Evolutionary conservation across 2,888 invertebrate genomes (phyloP), one percentile per base, ranked within the genome.

Genomic region (Trachelus stipa): DNA sequence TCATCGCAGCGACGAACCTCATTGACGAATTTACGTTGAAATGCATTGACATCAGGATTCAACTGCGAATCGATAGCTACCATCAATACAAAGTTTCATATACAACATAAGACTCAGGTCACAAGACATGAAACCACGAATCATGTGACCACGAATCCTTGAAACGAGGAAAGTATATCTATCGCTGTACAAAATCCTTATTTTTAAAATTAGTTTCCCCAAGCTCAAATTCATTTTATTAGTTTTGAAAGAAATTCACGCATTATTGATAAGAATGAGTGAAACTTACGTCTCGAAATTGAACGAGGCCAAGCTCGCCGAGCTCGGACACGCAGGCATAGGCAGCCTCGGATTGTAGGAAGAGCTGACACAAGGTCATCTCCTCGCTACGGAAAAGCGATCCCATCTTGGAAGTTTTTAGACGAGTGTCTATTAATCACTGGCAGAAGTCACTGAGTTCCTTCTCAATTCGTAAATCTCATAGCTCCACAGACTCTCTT

Each of bases 331-430:
- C 98, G 93, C 98, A 99, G 81, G 98, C 97, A 93, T 99, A 99
- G 31, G 99, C 98, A 79, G 99, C 98, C 93, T 99, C 99, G 92
- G 98, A 98, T 92, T 99, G 99, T 85, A 99, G 93, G 92, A 98
- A 99, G 88, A 99, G 96, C 93, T 99, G 99, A 94, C 98, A 98
- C 92, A 99, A 94, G 90, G 97, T 97, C 99, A 99, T 99, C 94
- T 98, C 98, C 92, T 99, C 98, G 93, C 98, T 98, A 87, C 98
- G 95, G 93, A 98, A 99, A 91, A 99, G 94, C 91, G 97, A 97
- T 92, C 96, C 97, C 97, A 97, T 97, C 85, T 91, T 92, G 40
- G 40, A 1, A 40, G 40, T 40, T 40, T 40, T 6, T 40, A 15
- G 40, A 40, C 1, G 40, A 40, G 15, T 15, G 40, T 15, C 6